Conservation (phyloP, 2,888 invertebrate genomes). For the Latrodectus hesperus region DNA sequence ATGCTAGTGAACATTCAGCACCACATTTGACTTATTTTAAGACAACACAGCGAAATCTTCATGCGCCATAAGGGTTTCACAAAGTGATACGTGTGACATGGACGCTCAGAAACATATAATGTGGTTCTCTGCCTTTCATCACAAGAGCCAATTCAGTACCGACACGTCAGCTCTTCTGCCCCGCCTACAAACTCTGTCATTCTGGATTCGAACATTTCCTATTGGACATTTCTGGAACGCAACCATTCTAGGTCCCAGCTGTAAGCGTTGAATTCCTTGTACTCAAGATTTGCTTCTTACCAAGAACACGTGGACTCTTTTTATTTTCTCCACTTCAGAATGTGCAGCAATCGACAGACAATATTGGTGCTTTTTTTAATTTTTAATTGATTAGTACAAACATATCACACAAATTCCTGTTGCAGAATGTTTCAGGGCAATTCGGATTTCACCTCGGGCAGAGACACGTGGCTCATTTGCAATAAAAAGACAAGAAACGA, state of each 20-base stretch:
- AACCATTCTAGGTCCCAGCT: no score
- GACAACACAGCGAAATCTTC: not conserved
- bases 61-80: not conserved
- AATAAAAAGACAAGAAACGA: not conserved
- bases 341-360: no score
- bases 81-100: not conserved
- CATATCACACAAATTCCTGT: not conserved
- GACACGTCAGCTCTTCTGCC: not conserved
- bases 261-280: no score
- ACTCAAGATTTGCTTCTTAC: no score
- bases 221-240: no score
- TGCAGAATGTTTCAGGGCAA: not conserved
- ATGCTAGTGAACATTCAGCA: conserved; percentile 56
- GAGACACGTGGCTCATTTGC: not conserved
- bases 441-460: not conserved
- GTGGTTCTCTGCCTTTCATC: not conserved
- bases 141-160: not conserved
- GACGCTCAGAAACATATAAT: not conserved
- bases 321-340: no score
- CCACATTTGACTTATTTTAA: not conserved
- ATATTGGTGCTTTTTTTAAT: not conserved
- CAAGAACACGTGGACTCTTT: no score
- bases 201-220: not conserved
- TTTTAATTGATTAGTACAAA: not conserved
- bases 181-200: not conserved